Conservation (phyloP, 2,888 invertebrate genomes). For the Pyrrhosoma nymphula region DNA sequence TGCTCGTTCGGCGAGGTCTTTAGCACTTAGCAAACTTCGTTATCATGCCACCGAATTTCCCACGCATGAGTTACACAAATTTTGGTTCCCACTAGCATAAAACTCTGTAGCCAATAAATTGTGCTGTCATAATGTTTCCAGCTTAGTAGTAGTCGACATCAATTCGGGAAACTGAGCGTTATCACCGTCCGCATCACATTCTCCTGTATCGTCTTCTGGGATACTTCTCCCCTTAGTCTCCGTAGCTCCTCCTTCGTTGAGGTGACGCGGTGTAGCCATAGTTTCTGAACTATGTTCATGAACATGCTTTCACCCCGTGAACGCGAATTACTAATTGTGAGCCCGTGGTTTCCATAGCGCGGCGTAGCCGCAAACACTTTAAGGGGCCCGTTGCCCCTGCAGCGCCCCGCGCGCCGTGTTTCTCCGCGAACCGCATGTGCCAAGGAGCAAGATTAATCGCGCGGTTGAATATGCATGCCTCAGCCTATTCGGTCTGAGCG, state of each 20-base stretch:
- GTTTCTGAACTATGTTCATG: not conserved
- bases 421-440: not conserved
- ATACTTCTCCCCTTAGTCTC: not conserved
- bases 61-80: no score
- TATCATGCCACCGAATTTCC: no score
- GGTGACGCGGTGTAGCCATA: not conserved
- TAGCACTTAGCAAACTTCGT: no score
- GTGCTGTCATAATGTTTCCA: no score
- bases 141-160: no score
- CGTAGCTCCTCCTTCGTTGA: not conserved
- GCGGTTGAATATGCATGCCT: not conserved
- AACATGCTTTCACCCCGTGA: conserved; percentile 2
- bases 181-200: no score
- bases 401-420: not conserved
- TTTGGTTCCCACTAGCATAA: no score
- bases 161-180: no score
- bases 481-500: not conserved
- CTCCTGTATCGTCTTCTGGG: no score
- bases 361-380: not conserved
- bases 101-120: no score
- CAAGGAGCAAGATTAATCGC: not conserved
- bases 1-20: no score
- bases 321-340: not conserved
- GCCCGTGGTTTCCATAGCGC: not conserved
- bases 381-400: not conserved